phyloP scores from a whole-genome alignment of 2,888 invertebrate species.

The Lordiphosa andalusiaca region DNA sequence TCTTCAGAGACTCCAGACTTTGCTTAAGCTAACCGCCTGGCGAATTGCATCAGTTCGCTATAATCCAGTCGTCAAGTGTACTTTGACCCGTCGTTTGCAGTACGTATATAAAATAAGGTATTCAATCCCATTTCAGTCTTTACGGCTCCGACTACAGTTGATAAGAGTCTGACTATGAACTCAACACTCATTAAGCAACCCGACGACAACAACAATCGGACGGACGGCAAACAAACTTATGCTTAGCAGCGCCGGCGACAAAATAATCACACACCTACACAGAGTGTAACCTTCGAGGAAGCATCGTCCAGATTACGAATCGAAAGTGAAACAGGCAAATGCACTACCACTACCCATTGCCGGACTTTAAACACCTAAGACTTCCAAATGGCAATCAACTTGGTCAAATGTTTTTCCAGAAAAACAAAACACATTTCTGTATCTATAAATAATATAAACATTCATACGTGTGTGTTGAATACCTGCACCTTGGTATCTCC shows the following conservation, averaged over 20 bases:
- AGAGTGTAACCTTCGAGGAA: slow-evolving; percentile 21
- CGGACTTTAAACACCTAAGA: slow-evolving; percentile 54
- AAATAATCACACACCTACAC: slow-evolving; percentile 71
- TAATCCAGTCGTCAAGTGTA: slow-evolving; percentile 29
- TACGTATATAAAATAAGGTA: slow-evolving; percentile 39
- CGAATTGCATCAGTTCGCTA: background rate
- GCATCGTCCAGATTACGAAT: slow-evolving; percentile 39
- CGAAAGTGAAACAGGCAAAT: slow-evolving; percentile 56
- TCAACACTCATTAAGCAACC: slow-evolving; percentile 54
- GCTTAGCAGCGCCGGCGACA: slow-evolving; percentile 30
- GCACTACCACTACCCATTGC: slow-evolving; percentile 10
- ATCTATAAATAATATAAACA: slow-evolving; percentile 10
- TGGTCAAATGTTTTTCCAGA: slow-evolving; percentile 7
- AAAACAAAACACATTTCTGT: slow-evolving; percentile 12
- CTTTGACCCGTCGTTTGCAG: slow-evolving; percentile 36
- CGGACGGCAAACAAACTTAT: slow-evolving; percentile 42
- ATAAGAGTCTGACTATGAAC: slow-evolving; percentile 65
- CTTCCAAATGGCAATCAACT: slow-evolving; percentile 10
- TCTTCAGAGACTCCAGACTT: background rate
- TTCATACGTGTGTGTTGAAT: slow-evolving; percentile 1
- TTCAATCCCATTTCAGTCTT: slow-evolving; percentile 48
- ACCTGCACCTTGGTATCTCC: slow-evolving; percentile 29
- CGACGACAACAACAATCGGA: slow-evolving; percentile 14
- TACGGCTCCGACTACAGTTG: slow-evolving; percentile 41
- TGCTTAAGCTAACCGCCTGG: background rate